Conservation (phyloP, 2,113 vertebrate species). For the Grantiella picta region DNA sequence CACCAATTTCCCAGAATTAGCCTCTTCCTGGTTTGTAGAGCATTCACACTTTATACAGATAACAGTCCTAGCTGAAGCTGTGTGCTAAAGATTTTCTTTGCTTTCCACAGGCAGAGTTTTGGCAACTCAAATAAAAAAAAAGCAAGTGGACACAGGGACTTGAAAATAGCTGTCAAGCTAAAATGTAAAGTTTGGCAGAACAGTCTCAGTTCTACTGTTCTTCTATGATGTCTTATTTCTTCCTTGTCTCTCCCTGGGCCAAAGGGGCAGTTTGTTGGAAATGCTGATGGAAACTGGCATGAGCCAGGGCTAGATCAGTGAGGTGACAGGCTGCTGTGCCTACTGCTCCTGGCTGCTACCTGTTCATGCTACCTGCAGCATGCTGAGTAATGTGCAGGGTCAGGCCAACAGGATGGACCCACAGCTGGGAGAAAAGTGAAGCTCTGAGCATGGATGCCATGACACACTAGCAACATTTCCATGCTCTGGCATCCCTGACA, state of each 20-base stretch:
- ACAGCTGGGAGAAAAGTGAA: background rate
- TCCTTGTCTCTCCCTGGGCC: background rate
- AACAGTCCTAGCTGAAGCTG: background rate
- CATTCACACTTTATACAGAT: background rate
- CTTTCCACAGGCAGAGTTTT: background rate
- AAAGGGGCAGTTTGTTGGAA: background rate
- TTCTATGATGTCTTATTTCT: accelerated
- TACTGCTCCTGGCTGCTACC: background rate
- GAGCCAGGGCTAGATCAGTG: background rate
- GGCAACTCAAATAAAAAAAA: background rate
- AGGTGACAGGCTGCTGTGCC: background rate
- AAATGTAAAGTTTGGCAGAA: background rate
- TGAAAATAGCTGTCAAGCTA: background rate
- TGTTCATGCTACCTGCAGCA: background rate
- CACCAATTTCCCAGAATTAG: background rate
- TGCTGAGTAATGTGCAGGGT: background rate
- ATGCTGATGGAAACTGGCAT: background rate
- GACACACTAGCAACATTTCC: background rate
- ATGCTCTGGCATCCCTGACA: background rate
- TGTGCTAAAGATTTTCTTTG: background rate
- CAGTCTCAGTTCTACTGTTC: background rate
- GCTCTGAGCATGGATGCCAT: background rate
- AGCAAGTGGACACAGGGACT: no score
- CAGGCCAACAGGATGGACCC: background rate
- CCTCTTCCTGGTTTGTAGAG: background rate